Percentiles rank a stretch among this genome's conserved stretches.
These are phyloP conservation scores for Drosophila mojavensis DNA, from an alignment of 1,140 invertebrate genomes.

Conservation along the genomic window DNA sequence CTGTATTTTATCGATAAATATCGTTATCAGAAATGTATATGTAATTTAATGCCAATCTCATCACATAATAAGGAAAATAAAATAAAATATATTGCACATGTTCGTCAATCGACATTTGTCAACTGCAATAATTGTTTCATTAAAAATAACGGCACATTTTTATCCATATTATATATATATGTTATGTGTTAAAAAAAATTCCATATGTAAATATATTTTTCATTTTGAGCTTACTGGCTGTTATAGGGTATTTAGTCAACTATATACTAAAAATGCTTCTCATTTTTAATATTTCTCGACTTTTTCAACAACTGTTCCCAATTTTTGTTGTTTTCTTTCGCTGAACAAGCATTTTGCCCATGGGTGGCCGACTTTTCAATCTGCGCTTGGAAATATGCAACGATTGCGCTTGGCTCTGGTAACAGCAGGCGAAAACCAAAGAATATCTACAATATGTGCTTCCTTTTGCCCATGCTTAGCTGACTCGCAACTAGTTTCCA, in stretches of 20 bases:
- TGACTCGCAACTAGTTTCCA: slow-evolving; percentile 59
- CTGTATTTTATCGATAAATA: too few species aligned
- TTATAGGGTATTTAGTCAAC: neutral
- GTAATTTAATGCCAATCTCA: too few species aligned
- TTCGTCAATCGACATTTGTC: too few species aligned
- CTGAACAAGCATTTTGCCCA: slow-evolving; percentile 16
- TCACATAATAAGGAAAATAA: too few species aligned
- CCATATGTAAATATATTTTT: too few species aligned
- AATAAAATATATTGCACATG: too few species aligned
- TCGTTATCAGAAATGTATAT: too few species aligned
- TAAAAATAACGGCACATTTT: too few species aligned
- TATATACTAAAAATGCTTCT: neutral
- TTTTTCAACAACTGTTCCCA: slow-evolving; percentile 2
- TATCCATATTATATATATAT: too few species aligned
- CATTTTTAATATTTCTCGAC: slow-evolving; percentile 9
- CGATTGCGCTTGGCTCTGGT: slow-evolving; percentile 10
- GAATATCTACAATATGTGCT: neutral
- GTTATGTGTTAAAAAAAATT: too few species aligned
- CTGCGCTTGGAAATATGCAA: slow-evolving; percentile 49
- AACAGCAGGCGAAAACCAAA: slow-evolving; percentile 20
- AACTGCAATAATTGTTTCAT: too few species aligned
- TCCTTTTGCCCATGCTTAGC: slow-evolving; percentile 2
- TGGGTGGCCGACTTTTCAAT: slow-evolving; percentile 57
- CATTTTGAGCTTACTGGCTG: too few species aligned
- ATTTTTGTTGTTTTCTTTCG: slow-evolving; percentile 18